Conservation (phyloP, 2,888 invertebrate species). For the Ichneumoninae sp. region DNA sequence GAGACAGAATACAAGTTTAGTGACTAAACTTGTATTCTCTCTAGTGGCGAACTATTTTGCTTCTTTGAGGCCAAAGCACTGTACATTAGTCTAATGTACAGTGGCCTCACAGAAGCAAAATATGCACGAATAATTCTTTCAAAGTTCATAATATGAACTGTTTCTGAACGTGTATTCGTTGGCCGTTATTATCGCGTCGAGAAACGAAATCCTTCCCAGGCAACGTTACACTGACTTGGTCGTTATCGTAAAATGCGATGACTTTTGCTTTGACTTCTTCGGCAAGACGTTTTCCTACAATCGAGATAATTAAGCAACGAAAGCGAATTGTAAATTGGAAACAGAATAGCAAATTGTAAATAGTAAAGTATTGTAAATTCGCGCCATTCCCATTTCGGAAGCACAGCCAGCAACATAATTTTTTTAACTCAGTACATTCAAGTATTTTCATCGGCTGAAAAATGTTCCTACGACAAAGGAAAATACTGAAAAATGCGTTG, state of each 20-base stretch:
- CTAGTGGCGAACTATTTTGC: too few species aligned
- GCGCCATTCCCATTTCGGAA: neutral
- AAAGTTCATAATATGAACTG: conserved; percentile 23
- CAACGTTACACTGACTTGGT: neutral
- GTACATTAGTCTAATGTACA: neutral
- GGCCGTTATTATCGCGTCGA: neutral
- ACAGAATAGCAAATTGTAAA: too few species aligned
- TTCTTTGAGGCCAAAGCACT: too few species aligned
- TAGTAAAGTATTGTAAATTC: neutral
- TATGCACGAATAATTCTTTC: conserved; percentile 24
- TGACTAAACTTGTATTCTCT: too few species aligned
- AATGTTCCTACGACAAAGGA: neutral
- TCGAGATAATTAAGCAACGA: neutral
- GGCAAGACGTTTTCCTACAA: neutral
- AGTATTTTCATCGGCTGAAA: too few species aligned
- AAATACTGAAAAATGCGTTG: neutral
- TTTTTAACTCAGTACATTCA: neutral
- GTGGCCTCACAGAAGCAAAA: conserved; percentile 49
- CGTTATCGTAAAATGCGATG: conserved; percentile 23
- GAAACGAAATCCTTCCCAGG: conserved; percentile 37
- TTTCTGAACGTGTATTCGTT: conserved; percentile 6
- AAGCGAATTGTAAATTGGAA: neutral
- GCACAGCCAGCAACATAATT: neutral
- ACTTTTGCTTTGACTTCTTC: neutral
- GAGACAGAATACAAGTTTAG: too few species aligned